phyloP scores from a whole-genome alignment of 2,797 vertebrate species.

The Picus viridis region DNA sequence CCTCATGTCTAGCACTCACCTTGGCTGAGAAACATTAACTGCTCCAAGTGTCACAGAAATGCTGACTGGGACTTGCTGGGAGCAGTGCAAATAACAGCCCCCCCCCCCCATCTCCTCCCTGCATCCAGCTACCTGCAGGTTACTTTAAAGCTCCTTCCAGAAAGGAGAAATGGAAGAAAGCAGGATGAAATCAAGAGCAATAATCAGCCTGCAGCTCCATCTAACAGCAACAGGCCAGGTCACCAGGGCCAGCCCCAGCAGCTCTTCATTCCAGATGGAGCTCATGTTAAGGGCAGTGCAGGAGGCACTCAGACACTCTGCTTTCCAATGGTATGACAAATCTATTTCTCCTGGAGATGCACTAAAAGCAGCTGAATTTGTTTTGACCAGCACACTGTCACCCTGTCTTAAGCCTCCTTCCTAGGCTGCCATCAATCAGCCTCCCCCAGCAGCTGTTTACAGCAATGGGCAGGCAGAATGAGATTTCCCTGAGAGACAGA shows the following conservation, averaged over 20 bases:
- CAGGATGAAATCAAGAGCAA: not conserved
- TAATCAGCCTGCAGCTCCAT: not conserved
- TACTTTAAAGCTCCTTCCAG: slow-evolving; percentile 8
- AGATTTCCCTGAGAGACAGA: not conserved
- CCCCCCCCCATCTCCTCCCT: not conserved
- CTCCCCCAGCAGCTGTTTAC: slow-evolving; percentile 23
- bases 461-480: slow-evolving; percentile 13
- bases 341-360: slow-evolving; percentile 34
- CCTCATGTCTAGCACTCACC: not conserved
- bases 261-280: not conserved
- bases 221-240: not conserved
- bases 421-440: slow-evolving; percentile 52
- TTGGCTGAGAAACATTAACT: not conserved
- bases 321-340: not conserved
- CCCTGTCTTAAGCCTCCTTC: slow-evolving; percentile 11
- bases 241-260: not conserved
- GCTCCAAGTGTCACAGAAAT: not conserved
- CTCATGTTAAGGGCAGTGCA: not conserved
- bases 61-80: not conserved
- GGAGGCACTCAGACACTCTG: not conserved
- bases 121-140: not conserved
- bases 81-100: not conserved
- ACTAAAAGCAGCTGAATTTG: slow-evolving; percentile 49
- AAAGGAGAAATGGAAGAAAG: not conserved
- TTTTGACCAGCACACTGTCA: slow-evolving; percentile 15